A percentile compares a stretch with the other conserved stretches of the same genome.
Conservation (phyloP, 2,113 vertebrate genomes). For the Candoia aspera region DNA sequence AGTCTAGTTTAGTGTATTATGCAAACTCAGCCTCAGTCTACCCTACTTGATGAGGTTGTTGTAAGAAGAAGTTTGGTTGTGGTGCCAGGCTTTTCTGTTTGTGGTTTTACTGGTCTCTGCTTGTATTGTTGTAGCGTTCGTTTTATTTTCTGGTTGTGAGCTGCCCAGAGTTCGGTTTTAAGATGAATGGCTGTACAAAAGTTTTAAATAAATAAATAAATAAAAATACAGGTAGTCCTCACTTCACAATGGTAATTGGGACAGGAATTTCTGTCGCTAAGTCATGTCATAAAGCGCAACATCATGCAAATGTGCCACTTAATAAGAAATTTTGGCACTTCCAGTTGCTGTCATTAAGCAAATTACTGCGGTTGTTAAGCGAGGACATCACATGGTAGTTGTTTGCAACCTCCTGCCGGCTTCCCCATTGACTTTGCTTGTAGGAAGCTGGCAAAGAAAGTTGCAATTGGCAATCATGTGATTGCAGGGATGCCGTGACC, state of each 20-base stretch:
- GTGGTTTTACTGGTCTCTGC: too few relatives aligned
- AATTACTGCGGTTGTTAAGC: neutral
- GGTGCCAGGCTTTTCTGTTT: too few relatives aligned
- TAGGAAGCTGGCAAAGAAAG: neutral
- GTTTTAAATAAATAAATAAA: too few relatives aligned
- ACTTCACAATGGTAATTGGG: too few relatives aligned
- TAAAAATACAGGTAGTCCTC: too few relatives aligned
- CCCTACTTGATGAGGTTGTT: neutral
- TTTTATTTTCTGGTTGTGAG: too few relatives aligned
- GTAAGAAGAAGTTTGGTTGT: neutral
- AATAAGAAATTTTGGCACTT: neutral
- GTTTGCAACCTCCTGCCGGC: neutral
- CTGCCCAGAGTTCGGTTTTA: too few relatives aligned
- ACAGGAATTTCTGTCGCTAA: too few relatives aligned
- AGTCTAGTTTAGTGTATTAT: too few relatives aligned
- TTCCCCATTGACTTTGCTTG: neutral
- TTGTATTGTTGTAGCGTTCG: too few relatives aligned
- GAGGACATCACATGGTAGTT: neutral
- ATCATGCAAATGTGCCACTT: too few relatives aligned
- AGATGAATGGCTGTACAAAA: too few relatives aligned
- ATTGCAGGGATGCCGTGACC: neutral
- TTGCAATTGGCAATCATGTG: neutral
- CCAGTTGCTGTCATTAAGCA: neutral
- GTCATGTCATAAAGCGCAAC: neutral
- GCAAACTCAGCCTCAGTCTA: neutral